Conservation (phyloP, 2,888 invertebrate species). For the Seira sanloemensis region DNA sequence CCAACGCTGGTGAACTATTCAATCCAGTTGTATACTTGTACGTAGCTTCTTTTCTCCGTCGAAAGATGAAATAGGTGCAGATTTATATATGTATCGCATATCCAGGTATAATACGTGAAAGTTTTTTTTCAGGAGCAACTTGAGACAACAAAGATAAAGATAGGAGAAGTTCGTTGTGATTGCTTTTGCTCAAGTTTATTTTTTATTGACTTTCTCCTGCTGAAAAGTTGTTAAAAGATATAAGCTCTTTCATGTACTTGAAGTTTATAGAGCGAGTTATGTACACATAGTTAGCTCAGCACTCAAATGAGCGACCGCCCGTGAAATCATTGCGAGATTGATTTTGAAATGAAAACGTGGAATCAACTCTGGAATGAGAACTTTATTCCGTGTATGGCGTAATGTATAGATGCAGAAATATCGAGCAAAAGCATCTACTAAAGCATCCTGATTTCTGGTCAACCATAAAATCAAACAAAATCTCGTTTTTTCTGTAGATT, state of each 20-base stretch:
- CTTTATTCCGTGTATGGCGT: neutral
- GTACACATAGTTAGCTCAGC: neutral
- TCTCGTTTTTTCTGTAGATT: neutral
- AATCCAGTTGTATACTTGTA: too few relatives aligned
- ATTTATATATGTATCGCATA: too few relatives aligned
- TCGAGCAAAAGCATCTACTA: too few relatives aligned
- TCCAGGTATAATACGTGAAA: too few relatives aligned
- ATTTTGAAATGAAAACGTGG: constrained; percentile 38
- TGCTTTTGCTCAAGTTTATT: neutral
- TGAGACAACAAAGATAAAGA: too few relatives aligned
- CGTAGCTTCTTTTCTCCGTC: too few relatives aligned
- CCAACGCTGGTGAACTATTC: too few relatives aligned
- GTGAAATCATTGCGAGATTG: constrained; percentile 46
- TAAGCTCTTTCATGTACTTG: neutral
- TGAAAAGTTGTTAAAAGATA: constrained; percentile 2
- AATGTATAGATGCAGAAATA: too few relatives aligned
- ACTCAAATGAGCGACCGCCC: constrained; percentile 18
- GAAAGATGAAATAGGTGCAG: too few relatives aligned
- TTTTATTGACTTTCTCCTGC: neutral
- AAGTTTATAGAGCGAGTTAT: neutral
- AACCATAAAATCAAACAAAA: neutral
- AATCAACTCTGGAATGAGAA: neutral
- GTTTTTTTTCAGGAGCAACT: too few relatives aligned
- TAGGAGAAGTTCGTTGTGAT: neutral
- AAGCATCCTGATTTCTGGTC: neutral